Percentiles rank a stretch among this genome's conserved stretches.
phyloP scores from a whole-genome alignment of 1,140 invertebrate species.

The Pygmarrhopalites habei region DNA sequence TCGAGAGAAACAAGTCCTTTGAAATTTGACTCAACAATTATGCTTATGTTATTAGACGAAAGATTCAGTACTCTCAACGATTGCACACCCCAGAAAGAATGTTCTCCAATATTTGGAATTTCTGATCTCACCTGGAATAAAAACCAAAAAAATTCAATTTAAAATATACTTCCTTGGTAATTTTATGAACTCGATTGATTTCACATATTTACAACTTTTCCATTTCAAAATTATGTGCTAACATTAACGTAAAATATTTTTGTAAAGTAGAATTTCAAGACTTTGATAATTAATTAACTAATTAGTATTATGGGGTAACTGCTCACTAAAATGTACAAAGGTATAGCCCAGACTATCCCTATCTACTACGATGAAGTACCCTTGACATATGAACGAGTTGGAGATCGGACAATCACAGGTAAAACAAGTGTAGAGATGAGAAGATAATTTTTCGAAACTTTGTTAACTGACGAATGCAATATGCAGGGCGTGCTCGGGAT shows the following conservation, averaged over 20 bases:
- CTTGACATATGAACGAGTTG: not conserved
- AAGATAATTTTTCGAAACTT: too few species aligned
- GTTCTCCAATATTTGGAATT: constrained; percentile 66
- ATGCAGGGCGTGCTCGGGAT: not conserved
- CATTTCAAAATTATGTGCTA: too few species aligned
- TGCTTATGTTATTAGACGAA: constrained; percentile 66
- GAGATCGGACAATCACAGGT: constrained; percentile 10
- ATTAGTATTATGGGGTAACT: not conserved
- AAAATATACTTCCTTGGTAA: not conserved
- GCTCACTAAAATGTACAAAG: not conserved
- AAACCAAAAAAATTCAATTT: constrained; percentile 6
- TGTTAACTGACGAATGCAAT: too few species aligned
- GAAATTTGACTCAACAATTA: constrained; percentile 49
- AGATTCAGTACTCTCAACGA: constrained; percentile 62
- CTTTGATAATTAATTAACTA: too few species aligned
- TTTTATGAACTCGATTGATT: not conserved
- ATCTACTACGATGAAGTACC: constrained; percentile 3
- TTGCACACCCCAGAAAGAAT: constrained; percentile 67
- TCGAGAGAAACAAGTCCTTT: constrained; percentile 43
- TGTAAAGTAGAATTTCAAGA: too few species aligned
- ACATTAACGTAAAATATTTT: too few species aligned
- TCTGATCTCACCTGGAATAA: constrained; percentile 51
- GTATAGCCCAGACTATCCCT: not conserved
- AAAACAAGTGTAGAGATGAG: too few species aligned
- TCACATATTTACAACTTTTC: too few species aligned